phyloP scores from a whole-genome alignment of 1,140 invertebrate genomes.

The Sweltsa coloradensis region DNA sequence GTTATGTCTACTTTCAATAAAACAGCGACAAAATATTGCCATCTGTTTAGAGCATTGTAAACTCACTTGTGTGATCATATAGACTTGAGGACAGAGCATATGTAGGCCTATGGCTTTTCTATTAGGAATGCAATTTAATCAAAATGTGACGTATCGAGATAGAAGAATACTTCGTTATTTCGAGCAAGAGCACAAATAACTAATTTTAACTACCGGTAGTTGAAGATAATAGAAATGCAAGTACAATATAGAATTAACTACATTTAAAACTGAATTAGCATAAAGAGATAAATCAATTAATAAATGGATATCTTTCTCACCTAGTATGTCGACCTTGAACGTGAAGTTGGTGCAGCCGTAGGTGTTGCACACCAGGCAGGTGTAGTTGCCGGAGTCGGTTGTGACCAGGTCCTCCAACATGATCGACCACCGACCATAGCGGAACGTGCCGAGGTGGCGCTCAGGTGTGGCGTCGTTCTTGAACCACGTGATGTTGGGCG shows the following conservation, averaged over 20 bases:
- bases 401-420: constrained; percentile 60
- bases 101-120: too few relatives aligned
- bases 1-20: too few relatives aligned
- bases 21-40: too few relatives aligned
- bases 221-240: too few relatives aligned
- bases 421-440: constrained; percentile 51
- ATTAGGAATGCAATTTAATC: too few relatives aligned
- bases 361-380: constrained; percentile 68
- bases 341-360: constrained; percentile 64
- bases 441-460: constrained; percentile 42
- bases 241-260: not conserved
- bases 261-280: not conserved
- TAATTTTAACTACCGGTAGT: too few relatives aligned
- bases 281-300: constrained; percentile 9
- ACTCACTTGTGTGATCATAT: too few relatives aligned
- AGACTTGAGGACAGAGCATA: too few relatives aligned
- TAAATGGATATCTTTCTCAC: constrained; percentile 46
- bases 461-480: constrained; percentile 51
- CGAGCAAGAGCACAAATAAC: too few relatives aligned
- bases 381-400: constrained; percentile 72
- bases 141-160: too few relatives aligned
- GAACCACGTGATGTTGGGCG: constrained; percentile 65
- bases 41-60: too few relatives aligned
- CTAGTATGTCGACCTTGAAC: constrained; percentile 56
- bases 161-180: too few relatives aligned